Conservation (phyloP, 1,140 invertebrate genomes). For the Lucilia sericata region DNA sequence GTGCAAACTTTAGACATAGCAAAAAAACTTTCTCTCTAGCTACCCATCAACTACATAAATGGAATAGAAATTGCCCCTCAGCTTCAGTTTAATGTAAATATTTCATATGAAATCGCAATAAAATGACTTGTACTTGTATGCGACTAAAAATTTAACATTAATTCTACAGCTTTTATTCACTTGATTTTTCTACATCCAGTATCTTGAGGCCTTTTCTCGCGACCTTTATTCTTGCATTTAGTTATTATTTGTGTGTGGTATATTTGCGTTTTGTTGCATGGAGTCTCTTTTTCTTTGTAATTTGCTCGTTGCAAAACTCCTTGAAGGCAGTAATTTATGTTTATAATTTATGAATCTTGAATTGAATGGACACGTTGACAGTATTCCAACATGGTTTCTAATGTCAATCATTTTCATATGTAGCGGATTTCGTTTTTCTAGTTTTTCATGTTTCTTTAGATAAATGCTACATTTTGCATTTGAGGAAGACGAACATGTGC, state of each 20-base stretch:
- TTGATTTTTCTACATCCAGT: background rate
- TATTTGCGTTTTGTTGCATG: background rate
- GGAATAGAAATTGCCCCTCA: too few relatives aligned
- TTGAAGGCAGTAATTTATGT: conserved; percentile 5
- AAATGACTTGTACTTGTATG: too few relatives aligned
- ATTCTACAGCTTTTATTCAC: too few relatives aligned
- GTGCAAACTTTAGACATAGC: too few relatives aligned
- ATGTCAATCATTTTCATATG: background rate
- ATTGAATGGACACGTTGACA: conserved; percentile 21
- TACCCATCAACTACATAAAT: too few relatives aligned
- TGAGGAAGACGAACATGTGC: too few relatives aligned
- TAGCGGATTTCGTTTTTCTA: background rate
- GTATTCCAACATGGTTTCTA: conserved; percentile 12
- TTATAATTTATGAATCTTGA: conserved; percentile 23
- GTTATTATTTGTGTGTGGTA: conserved; percentile 8
- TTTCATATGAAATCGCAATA: too few relatives aligned
- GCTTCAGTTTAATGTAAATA: too few relatives aligned
- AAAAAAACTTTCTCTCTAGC: too few relatives aligned
- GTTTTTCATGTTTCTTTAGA: too few relatives aligned
- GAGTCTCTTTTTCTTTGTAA: background rate
- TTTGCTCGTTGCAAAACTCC: background rate
- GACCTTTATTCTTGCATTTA: background rate
- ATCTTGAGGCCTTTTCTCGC: background rate
- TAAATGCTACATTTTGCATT: too few relatives aligned
- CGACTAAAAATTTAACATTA: too few relatives aligned